Conservation (phyloP, 2,888 invertebrate genomes). For the Ophioninae sp. region DNA sequence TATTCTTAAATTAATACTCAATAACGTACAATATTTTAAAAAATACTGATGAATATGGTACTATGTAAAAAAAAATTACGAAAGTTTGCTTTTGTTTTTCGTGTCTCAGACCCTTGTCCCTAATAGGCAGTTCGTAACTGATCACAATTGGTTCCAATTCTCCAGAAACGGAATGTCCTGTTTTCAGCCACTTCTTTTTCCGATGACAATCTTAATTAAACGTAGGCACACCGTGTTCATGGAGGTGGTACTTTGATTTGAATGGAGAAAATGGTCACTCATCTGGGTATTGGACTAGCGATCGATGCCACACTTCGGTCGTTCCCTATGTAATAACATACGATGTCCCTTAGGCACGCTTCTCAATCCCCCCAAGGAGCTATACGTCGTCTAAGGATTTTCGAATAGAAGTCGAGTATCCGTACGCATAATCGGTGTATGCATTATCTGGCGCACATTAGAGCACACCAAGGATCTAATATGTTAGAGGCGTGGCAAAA, state of each 20-base stretch:
- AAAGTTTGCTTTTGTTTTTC: too few species aligned
- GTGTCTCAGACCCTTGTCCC: too few species aligned
- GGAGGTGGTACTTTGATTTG: too few species aligned
- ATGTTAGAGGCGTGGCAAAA: constrained; percentile 50
- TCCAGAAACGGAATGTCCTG: background rate
- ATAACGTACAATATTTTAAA: too few species aligned
- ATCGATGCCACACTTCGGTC: background rate
- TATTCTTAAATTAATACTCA: too few species aligned
- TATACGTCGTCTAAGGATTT: constrained; percentile 13
- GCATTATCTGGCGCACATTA: constrained; percentile 49
- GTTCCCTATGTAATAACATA: background rate
- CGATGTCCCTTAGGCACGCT: constrained; percentile 5
- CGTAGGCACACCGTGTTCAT: too few species aligned
- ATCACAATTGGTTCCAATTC: background rate
- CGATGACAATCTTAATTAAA: background rate
- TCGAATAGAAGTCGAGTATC: constrained; percentile 18
- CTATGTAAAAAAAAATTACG: too few species aligned
- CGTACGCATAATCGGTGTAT: constrained; percentile 41
- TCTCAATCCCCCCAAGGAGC: constrained; percentile 28
- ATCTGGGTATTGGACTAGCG: background rate
- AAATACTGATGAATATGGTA: too few species aligned
- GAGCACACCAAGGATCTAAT: constrained; percentile 55
- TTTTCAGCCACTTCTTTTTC: background rate
- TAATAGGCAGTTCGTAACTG: background rate
- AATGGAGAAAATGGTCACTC: too few species aligned